A percentile compares a stretch with the other conserved stretches of the same genome.
phyloP scores from a whole-genome alignment of 2,888 invertebrate species.

The Eutolmus rufibarbis region DNA sequence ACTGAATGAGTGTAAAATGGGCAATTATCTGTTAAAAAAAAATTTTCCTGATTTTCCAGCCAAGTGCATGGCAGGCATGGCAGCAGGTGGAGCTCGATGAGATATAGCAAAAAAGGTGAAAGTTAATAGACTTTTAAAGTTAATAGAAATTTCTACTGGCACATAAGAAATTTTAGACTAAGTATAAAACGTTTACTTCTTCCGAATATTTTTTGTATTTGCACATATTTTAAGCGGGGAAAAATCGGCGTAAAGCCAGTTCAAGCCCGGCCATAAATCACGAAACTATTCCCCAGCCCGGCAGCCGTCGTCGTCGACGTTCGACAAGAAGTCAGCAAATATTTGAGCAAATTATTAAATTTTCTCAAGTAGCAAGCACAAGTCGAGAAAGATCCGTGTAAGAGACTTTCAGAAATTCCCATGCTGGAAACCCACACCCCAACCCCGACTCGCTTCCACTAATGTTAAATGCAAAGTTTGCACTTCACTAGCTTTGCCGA shows the following conservation, averaged over 20 bases:
- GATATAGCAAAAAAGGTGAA: too few relatives aligned
- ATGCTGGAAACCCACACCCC: conserved; percentile 2
- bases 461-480: conserved; percentile 40
- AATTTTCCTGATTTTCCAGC: background rate
- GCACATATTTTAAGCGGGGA: background rate
- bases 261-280: conserved; percentile 8
- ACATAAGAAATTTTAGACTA: too few relatives aligned
- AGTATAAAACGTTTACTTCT: too few relatives aligned
- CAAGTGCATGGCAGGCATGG: background rate
- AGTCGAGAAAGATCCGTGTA: conserved; percentile 17
- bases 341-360: conserved; percentile 41
- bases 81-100: background rate
- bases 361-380: conserved; percentile 36
- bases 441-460: background rate
- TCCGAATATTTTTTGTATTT: too few relatives aligned
- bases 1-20: background rate
- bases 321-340: conserved; percentile 34
- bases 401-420: conserved; percentile 27
- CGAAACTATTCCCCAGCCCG: conserved; percentile 12
- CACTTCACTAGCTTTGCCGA: conserved; percentile 35
- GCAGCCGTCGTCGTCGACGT: background rate
- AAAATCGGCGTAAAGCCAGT: background rate
- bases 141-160: too few relatives aligned
- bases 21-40: background rate
- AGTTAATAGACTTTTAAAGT: too few relatives aligned